Evolutionary conservation across 2,113 vertebrate species (phyloP), one percentile per base, ranked within the genome.

Genomic region (Gymnobelideus leadbeateri): DNA sequence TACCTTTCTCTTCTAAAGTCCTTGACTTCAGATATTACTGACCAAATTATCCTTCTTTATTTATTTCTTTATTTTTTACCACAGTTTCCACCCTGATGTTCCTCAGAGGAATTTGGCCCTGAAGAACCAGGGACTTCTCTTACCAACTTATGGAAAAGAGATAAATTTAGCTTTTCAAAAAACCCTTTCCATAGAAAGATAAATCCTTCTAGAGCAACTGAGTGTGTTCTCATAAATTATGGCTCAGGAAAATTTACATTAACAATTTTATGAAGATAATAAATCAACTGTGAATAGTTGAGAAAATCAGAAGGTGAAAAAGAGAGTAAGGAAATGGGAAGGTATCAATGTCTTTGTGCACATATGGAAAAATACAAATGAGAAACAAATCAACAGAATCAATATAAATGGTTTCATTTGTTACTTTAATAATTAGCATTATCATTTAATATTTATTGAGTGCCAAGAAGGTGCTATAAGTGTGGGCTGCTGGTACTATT

Each of bases 201-300:
- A 28, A 91, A 52, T 95, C n/a, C 57, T 50, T 92, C 16, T 21
- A 92, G 91, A 97, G 51, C 16, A 94, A 8, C 31, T 51, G 54
- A 93, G 92, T 46, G 57, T 8, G 53, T 95, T 96, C 96, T 91
- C 11, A 91, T 91, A 95, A 96, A 97, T 95, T 96, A 96, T 92
- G 28, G 89, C 57, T 93, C n/a, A 28, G 89, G 25, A 57, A 97
- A 50, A 47, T 37, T 95, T 37, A 53, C 91, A 95, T 93, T 94
- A 95, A 47, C 16, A 96, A 89, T 91, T 95, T 97, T 97, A 96
- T 95, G 91, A 96, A 96, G 96, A 95, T 93, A 28, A 84, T 96
- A 92, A 97, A 68, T 95, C 90, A 96, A 54, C 97, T 90, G 91
- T 9, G 52, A 96, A 92, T 77, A 93, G 46, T 54, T 14, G n/a